Evolutionary conservation across 2,797 vertebrate species (phyloP).

Genomic region (Enteromius afrohamiltoni): DNA sequence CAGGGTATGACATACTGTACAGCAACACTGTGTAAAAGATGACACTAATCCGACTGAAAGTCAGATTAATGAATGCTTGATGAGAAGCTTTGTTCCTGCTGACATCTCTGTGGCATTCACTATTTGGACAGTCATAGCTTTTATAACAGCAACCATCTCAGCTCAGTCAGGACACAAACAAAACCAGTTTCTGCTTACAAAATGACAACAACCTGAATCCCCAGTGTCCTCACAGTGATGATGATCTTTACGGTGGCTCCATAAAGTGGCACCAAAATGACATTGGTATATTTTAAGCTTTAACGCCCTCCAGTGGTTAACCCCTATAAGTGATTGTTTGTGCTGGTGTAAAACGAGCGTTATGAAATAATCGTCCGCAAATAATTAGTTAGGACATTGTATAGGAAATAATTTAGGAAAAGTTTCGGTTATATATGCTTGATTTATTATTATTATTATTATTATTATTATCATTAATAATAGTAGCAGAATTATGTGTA

Average conservation of each 20-base stretch:
- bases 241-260: background rate
- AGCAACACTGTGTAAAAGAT: background rate
- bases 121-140: background rate
- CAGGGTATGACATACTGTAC: background rate
- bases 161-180: background rate
- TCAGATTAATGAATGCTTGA: background rate
- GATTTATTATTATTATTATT: background rate
- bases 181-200: background rate
- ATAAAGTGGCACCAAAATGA: background rate
- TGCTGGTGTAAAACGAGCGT: background rate
- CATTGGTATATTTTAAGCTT: background rate
- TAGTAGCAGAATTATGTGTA: background rate
- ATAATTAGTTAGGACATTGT: background rate
- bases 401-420: too few species aligned
- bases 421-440: background rate
- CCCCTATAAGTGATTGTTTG: background rate
- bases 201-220: background rate
- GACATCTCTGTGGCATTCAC: background rate
- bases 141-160: background rate
- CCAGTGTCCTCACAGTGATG: background rate
- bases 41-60: conserved; percentile 2
- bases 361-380: background rate
- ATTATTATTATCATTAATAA: background rate
- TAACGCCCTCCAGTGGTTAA: background rate
- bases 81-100: background rate